Evolutionary conservation across 2,888 invertebrate genomes (phyloP), one percentile per base, ranked within the genome.

Genomic region (Petrolisthes cinctipes): DNA sequence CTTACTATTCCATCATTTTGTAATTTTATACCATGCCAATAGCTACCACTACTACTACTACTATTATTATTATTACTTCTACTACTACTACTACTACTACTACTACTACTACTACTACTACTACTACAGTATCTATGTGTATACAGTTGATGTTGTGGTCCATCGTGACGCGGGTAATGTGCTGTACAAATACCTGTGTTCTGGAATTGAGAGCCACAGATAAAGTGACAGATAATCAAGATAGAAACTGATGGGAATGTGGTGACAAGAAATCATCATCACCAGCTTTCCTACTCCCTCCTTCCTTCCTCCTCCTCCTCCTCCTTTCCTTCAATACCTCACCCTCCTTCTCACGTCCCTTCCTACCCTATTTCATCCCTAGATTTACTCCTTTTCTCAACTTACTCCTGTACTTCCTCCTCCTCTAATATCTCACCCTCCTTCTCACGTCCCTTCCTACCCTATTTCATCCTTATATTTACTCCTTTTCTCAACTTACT

Each of bases 161-260:
- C 71, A 71, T 1, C 6, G 71, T 71, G 20, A 20, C 20, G n/a
- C 14, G 6, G 71, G 20, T 20, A 71, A 71, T 20, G 71, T 17
- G 20, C 71, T 71, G 71, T 71, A 71, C 71, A 71, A 71, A 71
- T 71, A 71, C 71, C 71, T 71, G 71, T 71, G 71, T 71, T 71
- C 14, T 71, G 71, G 6, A 71, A 71, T 14, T 71, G n/a, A 71
- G 20, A 37, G 37, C 37, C 37, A 37, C 14, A n/a, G 20, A n/a
- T 71, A 71, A n/a, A 71, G 6, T 17, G 20, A n/a, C 14, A 71
- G 20, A 71, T n/a, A 61, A 61, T 17, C 61, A 61, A 61, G 61
- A 61, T 14, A 61, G 61, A n/a, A 71, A 20, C 71, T n/a, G 6
- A 71, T 4, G 71, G 14, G 71, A 71, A n/a, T 71, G 20, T n/a